Conservation (phyloP, 92 coral and sea anemone genomes). For the Bergia sp. region DNA sequence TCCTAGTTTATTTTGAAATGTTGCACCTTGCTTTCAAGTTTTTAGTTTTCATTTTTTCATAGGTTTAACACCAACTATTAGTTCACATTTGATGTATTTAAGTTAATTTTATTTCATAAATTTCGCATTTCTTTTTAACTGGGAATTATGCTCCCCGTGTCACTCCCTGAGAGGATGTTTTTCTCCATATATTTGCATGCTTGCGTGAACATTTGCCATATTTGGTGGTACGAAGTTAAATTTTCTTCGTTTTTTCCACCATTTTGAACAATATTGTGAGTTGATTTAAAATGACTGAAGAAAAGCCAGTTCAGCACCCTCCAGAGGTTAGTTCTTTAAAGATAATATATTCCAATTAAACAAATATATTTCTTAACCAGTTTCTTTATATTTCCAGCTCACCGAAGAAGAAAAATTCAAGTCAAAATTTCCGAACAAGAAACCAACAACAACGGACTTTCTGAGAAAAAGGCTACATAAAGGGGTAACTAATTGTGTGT, state of each 20-base stretch:
- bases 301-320: slow-evolving; percentile 9
- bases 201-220: slow-evolving; percentile 8
- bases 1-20: no score
- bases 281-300: slow-evolving; percentile 29
- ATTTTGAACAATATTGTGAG: slow-evolving; percentile 2
- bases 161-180: slow-evolving; percentile 1
- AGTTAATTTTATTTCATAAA: no score
- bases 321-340: slow-evolving; percentile 27
- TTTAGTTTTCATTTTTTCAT: no score
- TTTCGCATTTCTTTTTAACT: neutral
- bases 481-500: slow-evolving; percentile 68
- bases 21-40: neutral
- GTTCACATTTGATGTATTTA: neutral
- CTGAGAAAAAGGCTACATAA: slow-evolving; percentile 85
- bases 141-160: neutral
- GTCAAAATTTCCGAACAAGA: slow-evolving; percentile 83
- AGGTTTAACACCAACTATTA: neutral
- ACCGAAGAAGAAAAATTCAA: slow-evolving; percentile 93
- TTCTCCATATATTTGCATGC: neutral
- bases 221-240: neutral
- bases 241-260: neutral
- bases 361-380: neutral
- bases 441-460: slow-evolving; percentile 86
- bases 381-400: slow-evolving; percentile 53
- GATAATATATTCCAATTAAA: neutral